phyloP scores from a whole-genome alignment of 2,888 invertebrate genomes.

The Agonopterix heracliana region DNA sequence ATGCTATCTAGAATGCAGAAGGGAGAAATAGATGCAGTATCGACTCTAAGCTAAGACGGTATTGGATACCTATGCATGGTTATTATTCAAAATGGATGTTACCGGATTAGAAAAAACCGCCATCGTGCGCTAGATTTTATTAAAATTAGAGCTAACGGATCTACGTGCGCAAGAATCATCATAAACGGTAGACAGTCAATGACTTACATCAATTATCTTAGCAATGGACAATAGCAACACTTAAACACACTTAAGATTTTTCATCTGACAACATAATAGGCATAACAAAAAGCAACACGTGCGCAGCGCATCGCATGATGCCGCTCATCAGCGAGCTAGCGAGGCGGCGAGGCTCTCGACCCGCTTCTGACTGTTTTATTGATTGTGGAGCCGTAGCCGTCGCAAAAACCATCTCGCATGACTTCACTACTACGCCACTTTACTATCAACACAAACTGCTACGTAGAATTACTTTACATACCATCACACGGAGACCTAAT shows the following conservation, averaged over 20 bases:
- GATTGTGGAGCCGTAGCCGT: slow-evolving; percentile 29
- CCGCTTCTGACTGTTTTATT: slow-evolving; percentile 36
- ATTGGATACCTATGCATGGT: too few species aligned
- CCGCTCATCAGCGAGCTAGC: slow-evolving; percentile 35
- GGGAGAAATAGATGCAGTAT: too few species aligned
- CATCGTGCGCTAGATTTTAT: too few species aligned
- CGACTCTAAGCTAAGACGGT: too few species aligned
- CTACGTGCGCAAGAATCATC: not conserved
- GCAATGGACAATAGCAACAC: slow-evolving; percentile 36
- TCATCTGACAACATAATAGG: slow-evolving; percentile 54
- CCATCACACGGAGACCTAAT: too few species aligned
- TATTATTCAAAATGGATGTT: too few species aligned
- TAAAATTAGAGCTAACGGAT: too few species aligned
- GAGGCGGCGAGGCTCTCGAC: not conserved
- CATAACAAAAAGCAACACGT: slow-evolving; percentile 52
- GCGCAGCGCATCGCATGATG: slow-evolving; percentile 48
- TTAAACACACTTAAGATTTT: slow-evolving; percentile 41
- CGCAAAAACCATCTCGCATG: slow-evolving; percentile 24
- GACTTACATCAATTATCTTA: slow-evolving; percentile 25
- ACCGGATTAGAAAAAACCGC: too few species aligned
- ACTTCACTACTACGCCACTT: slow-evolving; percentile 13
- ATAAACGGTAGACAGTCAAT: slow-evolving; percentile 22
- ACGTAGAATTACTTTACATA: too few species aligned
- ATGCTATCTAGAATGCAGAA: not conserved
- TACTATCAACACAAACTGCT: slow-evolving; percentile 11